A percentile compares a stretch with the other conserved stretches of the same genome.
phyloP scores from a whole-genome alignment of 2,888 invertebrate species.

The Calliopum simillimum region DNA sequence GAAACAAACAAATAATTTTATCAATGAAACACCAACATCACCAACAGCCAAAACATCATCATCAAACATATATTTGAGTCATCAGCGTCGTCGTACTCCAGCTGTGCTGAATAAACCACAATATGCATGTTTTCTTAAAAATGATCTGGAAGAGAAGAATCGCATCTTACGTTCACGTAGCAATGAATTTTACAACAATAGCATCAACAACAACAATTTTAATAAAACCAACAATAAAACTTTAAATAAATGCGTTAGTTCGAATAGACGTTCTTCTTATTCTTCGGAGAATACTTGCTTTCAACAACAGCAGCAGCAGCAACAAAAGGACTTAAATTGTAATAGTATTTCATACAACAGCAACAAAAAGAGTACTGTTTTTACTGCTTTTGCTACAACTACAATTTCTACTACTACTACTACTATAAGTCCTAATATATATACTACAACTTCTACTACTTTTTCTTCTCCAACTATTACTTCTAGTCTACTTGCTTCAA shows the following conservation, averaged over 20 bases:
- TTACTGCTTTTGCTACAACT: background rate
- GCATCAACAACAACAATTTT: conserved; percentile 28
- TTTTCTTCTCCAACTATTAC: conserved; percentile 19
- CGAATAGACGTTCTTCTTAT: conserved; percentile 16
- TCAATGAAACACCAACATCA: background rate
- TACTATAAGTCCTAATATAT: conserved; percentile 34
- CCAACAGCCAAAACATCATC: background rate
- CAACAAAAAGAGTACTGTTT: background rate
- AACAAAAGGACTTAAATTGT: background rate
- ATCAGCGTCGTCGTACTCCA: conserved; percentile 49
- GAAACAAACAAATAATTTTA: conserved; percentile 12
- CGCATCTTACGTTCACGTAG: conserved; percentile 47
- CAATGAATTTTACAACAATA: conserved; percentile 47
- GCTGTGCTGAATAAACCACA: conserved; percentile 61
- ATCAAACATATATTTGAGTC: conserved; percentile 17
- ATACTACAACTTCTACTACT: conserved; percentile 25
- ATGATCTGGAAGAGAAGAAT: conserved; percentile 45
- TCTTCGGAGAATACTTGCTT: conserved; percentile 3
- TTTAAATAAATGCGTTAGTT: background rate
- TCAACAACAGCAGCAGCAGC: background rate
- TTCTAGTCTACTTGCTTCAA: background rate
- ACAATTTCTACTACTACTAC: conserved; percentile 35
- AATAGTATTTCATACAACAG: background rate
- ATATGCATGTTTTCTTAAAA: conserved; percentile 62
- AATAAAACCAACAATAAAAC: conserved; percentile 26